Evolutionary conservation across 2,113 vertebrate genomes (phyloP), one percentile per base, ranked within the genome.

Genomic region (Odontesthes bonariensis): DNA sequence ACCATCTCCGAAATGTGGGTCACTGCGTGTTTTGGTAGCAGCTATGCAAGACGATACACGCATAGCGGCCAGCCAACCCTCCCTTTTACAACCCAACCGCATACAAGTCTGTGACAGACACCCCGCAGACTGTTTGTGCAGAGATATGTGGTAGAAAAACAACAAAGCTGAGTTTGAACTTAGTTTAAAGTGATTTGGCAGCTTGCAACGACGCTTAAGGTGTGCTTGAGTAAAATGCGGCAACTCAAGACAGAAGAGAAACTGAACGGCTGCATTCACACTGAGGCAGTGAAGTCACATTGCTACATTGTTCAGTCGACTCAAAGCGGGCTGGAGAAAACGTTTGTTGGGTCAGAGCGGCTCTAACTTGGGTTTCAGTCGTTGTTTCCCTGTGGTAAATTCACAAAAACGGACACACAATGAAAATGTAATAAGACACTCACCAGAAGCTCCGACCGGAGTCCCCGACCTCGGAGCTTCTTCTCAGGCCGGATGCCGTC

Each of bases 401-500:
- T 11, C 14, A 35, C 62, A 60, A 2, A 63, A 73, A 64, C 65
- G 33, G 23, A 6, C 31, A 47, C 8, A 60, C 23, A 12, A 27
- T 12, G n/a, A 51, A 53, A 68, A 53, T 3, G 0, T 13, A 3
- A 19, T 10, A 7, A 3, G 38, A 42, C 31, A 49, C 92, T 90
- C 80, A 93, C 92, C 92, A 93, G 92, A 93, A 92, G 82, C 77
- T 91, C 86, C 86, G 89, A 83, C 85, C 88, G 58, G 88, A 84
- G 71, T 91, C 92, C 92, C 92, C 90, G 73, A 91, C 91, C 91
- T 91, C 92, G 61, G 90, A 93, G 91, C 90, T 89, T 91, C 90
- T 93, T 73, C 75, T 89, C 87, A 85, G 86, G 85, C 92, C 91
- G 92, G 91, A 93, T 78, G 90, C 89, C 91, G 92, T 93, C 87